Evolutionary conservation across 2,797 vertebrate species (phyloP).

Genomic region (Hemitrygon akajei): DNA sequence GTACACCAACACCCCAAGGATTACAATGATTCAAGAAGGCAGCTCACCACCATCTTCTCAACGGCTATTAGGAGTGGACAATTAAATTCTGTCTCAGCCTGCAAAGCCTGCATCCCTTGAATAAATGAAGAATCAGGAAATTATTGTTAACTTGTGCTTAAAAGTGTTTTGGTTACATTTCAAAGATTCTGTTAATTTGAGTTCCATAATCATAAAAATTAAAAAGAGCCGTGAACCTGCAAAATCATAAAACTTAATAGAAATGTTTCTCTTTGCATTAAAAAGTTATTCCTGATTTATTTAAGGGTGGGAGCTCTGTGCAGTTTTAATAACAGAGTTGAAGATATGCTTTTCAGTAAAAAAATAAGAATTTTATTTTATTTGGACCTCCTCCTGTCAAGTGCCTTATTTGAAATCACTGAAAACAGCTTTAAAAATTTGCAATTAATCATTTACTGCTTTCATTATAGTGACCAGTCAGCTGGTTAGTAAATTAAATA

Average conservation of each 20-base stretch:
- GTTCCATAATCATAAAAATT: background rate
- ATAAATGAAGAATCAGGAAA: background rate
- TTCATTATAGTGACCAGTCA: background rate
- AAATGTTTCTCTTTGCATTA: background rate
- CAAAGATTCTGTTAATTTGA: background rate
- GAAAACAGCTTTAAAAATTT: background rate
- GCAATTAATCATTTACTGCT: background rate
- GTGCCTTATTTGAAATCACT: background rate
- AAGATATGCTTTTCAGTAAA: background rate
- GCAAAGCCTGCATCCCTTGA: too few relatives aligned
- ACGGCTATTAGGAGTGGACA: too few relatives aligned
- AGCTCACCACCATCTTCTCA: too few relatives aligned
- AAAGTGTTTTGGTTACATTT: background rate
- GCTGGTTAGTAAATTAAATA: background rate
- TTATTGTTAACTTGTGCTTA: background rate
- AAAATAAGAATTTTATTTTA: background rate
- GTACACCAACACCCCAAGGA: too few relatives aligned
- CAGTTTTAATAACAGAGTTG: background rate
- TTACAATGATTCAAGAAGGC: too few relatives aligned
- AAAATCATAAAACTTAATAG: background rate
- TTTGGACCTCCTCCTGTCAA: background rate
- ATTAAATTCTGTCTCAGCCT: too few relatives aligned
- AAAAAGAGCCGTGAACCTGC: background rate
- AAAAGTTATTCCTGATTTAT: background rate
- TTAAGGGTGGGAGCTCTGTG: background rate